Conservation (phyloP, 2,797 vertebrate genomes). For the Sciurus carolinensis region DNA sequence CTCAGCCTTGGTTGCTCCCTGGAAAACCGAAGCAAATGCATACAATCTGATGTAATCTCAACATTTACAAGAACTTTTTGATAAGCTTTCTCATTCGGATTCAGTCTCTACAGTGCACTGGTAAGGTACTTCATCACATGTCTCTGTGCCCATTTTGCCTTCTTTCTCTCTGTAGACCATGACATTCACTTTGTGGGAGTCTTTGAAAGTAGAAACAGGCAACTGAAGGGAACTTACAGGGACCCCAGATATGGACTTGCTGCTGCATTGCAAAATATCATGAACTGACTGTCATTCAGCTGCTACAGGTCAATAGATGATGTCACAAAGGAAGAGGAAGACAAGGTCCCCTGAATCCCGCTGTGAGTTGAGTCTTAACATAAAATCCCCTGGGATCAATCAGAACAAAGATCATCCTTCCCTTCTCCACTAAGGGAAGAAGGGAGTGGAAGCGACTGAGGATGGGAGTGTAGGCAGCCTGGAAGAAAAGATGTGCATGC, state of each 20-base stretch:
- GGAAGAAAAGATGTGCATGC: not conserved
- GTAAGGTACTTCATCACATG: not conserved
- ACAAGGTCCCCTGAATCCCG: not conserved
- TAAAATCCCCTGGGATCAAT: not conserved
- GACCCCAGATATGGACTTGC: not conserved
- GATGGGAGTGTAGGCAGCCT: accelerated
- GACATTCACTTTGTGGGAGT: not conserved
- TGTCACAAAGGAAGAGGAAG: not conserved
- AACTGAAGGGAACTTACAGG: not conserved
- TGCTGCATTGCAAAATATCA: not conserved
- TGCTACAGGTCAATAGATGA: not conserved
- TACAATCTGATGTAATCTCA: not conserved
- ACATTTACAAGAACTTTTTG: not conserved
- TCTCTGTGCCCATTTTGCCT: not conserved
- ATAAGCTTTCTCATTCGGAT: not conserved
- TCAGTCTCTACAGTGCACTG: not conserved
- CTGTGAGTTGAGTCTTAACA: not conserved
- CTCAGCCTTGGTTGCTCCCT: not conserved
- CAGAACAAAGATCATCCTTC: not conserved
- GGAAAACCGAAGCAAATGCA: not conserved
- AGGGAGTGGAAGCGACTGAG: not conserved
- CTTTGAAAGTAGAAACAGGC: not conserved
- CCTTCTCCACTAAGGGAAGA: not conserved
- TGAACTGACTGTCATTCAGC: not conserved
- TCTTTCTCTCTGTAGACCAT: not conserved